phyloP scores from a whole-genome alignment of 1,140 invertebrate species.

The Zelostemma sp. region DNA sequence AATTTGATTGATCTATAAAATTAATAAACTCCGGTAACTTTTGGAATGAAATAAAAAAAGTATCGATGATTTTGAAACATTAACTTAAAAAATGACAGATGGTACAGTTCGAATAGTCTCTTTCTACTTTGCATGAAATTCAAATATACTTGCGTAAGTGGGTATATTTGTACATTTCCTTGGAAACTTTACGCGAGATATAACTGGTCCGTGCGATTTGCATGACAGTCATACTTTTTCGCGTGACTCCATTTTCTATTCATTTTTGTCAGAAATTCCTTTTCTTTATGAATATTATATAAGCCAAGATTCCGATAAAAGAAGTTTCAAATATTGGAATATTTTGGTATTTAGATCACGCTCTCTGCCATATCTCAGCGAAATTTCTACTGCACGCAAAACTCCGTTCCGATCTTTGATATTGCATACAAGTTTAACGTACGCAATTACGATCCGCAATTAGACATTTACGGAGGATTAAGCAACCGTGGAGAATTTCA shows the following conservation, averaged over 20 bases:
- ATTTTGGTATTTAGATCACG: slow-evolving; percentile 6
- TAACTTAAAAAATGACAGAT: neutral
- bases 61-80: too few species aligned
- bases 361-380: neutral
- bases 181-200: slow-evolving; percentile 24
- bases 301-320: slow-evolving; percentile 3
- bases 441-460: too few species aligned
- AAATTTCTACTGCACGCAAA: too few species aligned
- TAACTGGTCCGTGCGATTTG: slow-evolving; percentile 28
- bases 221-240: slow-evolving; percentile 16
- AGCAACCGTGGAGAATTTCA: too few species aligned
- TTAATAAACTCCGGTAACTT: too few species aligned
- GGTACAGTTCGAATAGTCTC: slow-evolving; percentile 31
- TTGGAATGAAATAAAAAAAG: too few species aligned
- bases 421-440: too few species aligned
- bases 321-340: slow-evolving; percentile 4
- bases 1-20: too few species aligned
- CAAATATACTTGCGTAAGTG: slow-evolving; percentile 42
- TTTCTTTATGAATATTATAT: slow-evolving; percentile 8
- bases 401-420: too few species aligned
- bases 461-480: too few species aligned
- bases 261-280: slow-evolving; percentile 4
- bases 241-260: neutral
- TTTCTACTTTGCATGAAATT: slow-evolving; percentile 27
- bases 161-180: slow-evolving; percentile 29